Evolutionary conservation across 2,888 invertebrate genomes (phyloP).

Genomic region (Axea sp.): DNA sequence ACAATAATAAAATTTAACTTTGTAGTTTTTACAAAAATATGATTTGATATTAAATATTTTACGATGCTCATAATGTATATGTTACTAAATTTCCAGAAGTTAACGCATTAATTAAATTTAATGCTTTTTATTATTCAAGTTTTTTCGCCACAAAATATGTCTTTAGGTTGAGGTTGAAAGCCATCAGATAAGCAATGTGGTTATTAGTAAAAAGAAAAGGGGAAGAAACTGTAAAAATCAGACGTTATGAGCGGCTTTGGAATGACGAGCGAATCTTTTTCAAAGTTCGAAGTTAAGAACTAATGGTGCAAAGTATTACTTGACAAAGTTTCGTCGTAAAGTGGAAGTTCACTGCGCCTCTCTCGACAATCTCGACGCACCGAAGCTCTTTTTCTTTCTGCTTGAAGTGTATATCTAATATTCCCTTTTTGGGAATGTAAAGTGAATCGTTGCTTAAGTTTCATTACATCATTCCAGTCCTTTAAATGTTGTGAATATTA

Average conservation of each 20-base stretch:
- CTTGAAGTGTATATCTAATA: constrained; percentile 44
- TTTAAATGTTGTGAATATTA: constrained; percentile 56
- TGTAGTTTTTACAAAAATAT: too few relatives aligned
- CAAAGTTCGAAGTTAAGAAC: constrained; percentile 64
- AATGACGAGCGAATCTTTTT: constrained; percentile 55
- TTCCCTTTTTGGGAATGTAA: constrained; percentile 48
- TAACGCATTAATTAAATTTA: constrained; percentile 22
- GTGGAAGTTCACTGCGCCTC: constrained; percentile 26
- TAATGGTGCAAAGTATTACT: constrained; percentile 72
- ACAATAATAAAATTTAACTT: too few relatives aligned
- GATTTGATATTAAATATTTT: too few relatives aligned
- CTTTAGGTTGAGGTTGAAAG: background rate
- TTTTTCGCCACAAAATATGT: background rate
- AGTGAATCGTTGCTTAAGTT: constrained; percentile 60
- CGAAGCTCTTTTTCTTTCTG: constrained; percentile 15
- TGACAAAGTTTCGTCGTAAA: constrained; percentile 55
- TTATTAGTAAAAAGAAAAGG: constrained; percentile 18
- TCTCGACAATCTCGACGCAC: constrained; percentile 32
- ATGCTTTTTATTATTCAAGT: constrained; percentile 6
- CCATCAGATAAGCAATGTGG: constrained; percentile 28
- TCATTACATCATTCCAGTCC: constrained; percentile 27
- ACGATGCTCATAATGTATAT: too few relatives aligned
- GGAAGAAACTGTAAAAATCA: constrained; percentile 25
- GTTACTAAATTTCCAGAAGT: too few relatives aligned
- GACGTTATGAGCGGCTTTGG: constrained; percentile 29